Evolutionary conservation across 2,113 vertebrate genomes (phyloP).

Genomic region (Petrocephalus zakoni): DNA sequence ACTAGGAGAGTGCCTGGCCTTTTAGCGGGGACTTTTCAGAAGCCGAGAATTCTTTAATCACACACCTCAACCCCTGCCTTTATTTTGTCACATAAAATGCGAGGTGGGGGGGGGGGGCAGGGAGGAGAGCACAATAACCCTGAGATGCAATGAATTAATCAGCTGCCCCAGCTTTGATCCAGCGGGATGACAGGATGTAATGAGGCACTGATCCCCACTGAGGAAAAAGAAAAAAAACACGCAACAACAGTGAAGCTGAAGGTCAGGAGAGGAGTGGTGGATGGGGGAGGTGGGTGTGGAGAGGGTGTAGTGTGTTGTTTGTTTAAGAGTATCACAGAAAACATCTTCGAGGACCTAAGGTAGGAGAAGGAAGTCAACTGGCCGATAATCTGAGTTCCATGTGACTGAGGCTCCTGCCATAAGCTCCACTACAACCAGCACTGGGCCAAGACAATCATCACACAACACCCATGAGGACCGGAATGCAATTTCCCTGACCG

Average conservation of each 20-base stretch:
- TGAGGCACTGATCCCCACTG: constrained; percentile 40
- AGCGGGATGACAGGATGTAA: constrained; percentile 20
- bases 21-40: constrained; percentile 12
- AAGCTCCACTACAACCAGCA: background rate
- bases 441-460: background rate
- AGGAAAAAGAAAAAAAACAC: background rate
- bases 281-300: background rate
- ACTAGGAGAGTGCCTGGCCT: background rate
- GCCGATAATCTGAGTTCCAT: background rate
- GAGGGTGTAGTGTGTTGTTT: background rate
- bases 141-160: constrained; percentile 46
- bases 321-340: constrained; percentile 28
- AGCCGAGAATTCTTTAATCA: constrained; percentile 7
- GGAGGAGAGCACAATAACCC: constrained; percentile 35
- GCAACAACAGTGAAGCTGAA: background rate
- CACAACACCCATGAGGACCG: background rate
- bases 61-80: background rate
- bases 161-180: constrained; percentile 52
- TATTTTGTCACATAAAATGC: constrained; percentile 29
- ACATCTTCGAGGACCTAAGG: background rate
- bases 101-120: constrained; percentile 5
- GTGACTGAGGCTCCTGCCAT: background rate
- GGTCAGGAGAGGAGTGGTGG: background rate
- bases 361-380: background rate
- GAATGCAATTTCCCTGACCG: background rate